Conservation (phyloP, 2,797 vertebrate species). For the Paramormyrops hopkinsi region DNA sequence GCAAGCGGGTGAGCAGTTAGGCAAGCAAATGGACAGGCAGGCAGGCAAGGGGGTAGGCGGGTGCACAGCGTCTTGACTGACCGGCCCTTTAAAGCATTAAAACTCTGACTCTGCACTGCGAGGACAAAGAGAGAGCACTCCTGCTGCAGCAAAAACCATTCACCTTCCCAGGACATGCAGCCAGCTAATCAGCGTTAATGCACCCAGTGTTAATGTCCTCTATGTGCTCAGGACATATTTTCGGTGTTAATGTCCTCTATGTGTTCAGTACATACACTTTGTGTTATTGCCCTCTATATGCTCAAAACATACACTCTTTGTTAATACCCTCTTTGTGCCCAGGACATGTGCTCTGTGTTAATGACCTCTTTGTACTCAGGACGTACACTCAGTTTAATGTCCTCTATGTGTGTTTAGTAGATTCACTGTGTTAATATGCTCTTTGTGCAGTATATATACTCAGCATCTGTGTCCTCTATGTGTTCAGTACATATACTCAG, state of each 20-base stretch:
- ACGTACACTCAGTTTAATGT: not conserved
- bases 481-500: not conserved
- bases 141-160: slow-evolving; percentile 37
- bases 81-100: slow-evolving; percentile 15
- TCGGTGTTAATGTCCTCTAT: not conserved
- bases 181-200: slow-evolving; percentile 9
- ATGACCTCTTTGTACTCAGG: not conserved
- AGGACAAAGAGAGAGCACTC: slow-evolving; percentile 20
- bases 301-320: not conserved
- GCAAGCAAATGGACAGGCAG: not conserved
- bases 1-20: not conserved
- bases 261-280: not conserved
- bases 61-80: slow-evolving; percentile 19
- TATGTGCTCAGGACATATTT: not conserved
- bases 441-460: not conserved
- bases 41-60: not conserved
- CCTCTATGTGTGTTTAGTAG: not conserved
- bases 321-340: not conserved
- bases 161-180: slow-evolving; percentile 16
- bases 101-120: slow-evolving; percentile 20
- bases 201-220: not conserved
- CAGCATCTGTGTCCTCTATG: not conserved
- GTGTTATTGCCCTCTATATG: not conserved
- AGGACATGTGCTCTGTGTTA: not conserved
- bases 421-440: not conserved